Evolutionary conservation across 2,113 vertebrate species (phyloP), one percentile per base, ranked within the genome.

Genomic region (Phoenicopterus ruber): DNA sequence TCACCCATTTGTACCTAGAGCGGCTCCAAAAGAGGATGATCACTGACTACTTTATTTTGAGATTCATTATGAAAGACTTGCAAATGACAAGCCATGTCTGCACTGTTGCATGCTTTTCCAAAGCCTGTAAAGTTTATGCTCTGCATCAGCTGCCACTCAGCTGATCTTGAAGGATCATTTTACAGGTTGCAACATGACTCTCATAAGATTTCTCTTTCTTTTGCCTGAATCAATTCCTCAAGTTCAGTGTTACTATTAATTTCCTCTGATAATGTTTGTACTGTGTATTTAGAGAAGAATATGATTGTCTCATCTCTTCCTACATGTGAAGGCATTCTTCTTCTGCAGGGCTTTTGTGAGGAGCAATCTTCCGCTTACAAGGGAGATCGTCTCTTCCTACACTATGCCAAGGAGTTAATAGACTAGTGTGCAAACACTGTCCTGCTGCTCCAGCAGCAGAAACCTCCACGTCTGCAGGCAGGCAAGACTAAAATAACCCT

Each of bases 1-100:
- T 42, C 3, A 12, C 3, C 15, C 29, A 12, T 11, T 32, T 28
- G 12, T 54, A 70, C 25, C 38, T 2, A 0, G 54, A 71, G 16
- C 8, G 13, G 20, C n/a, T 80, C 16, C 66, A 34, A 13, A 20
- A 50, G 17, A 69, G 13, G 6, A 42, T 38, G 38, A 61, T 69
- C n/a, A 69, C 70, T 17, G 13, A 32, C 31, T 42, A 42, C 13
- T 50, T 74, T 38, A 4, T 69, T 89, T 86, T 70, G 44, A 70
- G 20, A 18, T 59, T 55, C 17, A 3, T 83, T 69, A 7, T 24
- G 18, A 34, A 86, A 80, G 28, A 5, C 20, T 71, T 82, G n/a
- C 21, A 58, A 9, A 24, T 4, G 17, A 14, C 50, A 76, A 82
- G 19, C 19, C 25, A 5, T 31, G 24, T 36, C 44, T 5, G 2